A percentile compares a stretch with the other conserved stretches of the same genome.
phyloP scores from a whole-genome alignment of 64 coral and sea anemone species.

The Pachyseris speciosa region DNA sequence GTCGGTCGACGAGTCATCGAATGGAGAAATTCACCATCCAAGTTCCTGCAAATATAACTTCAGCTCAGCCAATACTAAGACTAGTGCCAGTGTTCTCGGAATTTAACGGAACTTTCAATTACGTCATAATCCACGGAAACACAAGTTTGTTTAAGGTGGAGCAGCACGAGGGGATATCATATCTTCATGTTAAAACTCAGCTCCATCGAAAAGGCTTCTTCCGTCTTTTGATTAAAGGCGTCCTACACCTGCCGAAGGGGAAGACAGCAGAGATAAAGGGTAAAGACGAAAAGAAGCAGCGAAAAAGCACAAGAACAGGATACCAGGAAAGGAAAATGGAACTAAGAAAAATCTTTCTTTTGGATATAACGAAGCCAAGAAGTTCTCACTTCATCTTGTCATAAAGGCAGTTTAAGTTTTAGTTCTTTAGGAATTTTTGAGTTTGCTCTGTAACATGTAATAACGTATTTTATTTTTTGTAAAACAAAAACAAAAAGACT shows the following conservation, averaged over 20 bases:
- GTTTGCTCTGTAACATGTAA: background rate
- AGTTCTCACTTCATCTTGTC: conserved; percentile 67
- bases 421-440: conserved; percentile 4
- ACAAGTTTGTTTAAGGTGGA: conserved; percentile 66
- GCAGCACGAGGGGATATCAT: conserved; percentile 23
- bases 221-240: conserved; percentile 62
- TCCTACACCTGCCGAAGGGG: background rate
- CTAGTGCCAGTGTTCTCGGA: conserved; percentile 80
- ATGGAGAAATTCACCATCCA: conserved; percentile 55
- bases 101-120: conserved; percentile 82
- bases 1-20: conserved; percentile 13
- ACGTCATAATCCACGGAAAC: conserved; percentile 71
- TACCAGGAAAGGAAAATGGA: conserved; percentile 13
- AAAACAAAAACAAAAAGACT: background rate
- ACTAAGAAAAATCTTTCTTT: conserved; percentile 1
- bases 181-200: conserved; percentile 48
- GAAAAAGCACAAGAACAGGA: background rate
- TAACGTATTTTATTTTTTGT: conserved; percentile 18
- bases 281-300: conserved; percentile 8
- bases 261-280: background rate
- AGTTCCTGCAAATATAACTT: conserved; percentile 66
- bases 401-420: conserved; percentile 71
- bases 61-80: conserved; percentile 78
- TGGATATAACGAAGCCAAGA: conserved; percentile 76
- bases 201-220: conserved; percentile 44